phyloP scores from a whole-genome alignment of 2,113 vertebrate species.

The Elgaria multicarinata region DNA sequence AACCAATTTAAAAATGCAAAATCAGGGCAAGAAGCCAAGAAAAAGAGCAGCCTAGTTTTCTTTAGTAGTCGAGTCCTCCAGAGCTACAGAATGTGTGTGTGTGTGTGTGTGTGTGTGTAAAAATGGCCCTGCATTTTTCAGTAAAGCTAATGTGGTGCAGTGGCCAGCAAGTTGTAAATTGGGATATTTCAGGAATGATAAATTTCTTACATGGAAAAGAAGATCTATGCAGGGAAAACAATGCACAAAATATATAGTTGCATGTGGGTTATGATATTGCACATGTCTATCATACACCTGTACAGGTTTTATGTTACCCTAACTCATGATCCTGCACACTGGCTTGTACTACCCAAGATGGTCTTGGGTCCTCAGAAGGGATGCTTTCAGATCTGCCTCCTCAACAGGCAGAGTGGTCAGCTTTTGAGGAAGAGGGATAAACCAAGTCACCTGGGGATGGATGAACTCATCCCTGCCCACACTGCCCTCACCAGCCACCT shows the following conservation, averaged over 20 bases:
- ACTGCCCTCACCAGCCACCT: too few relatives aligned
- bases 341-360: background rate
- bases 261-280: background rate
- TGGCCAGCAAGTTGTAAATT: background rate
- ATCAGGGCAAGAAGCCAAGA: background rate
- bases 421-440: too few relatives aligned
- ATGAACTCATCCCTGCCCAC: too few relatives aligned
- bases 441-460: too few relatives aligned
- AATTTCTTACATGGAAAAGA: background rate
- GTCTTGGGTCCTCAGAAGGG: too few relatives aligned
- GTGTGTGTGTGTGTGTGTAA: too few relatives aligned
- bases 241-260: background rate
- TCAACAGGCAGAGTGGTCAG: too few relatives aligned
- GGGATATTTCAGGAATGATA: background rate
- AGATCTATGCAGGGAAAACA: background rate
- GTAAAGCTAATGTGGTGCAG: background rate
- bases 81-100: too few relatives aligned
- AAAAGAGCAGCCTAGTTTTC: background rate
- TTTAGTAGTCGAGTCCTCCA: background rate
- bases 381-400: too few relatives aligned
- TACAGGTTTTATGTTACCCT: background rate
- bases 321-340: background rate
- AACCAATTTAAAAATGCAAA: constrained; percentile 31
- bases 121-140: background rate
- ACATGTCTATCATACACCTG: background rate